These are phyloP conservation scores for Mormyrus lacerda DNA, from an alignment of 2,113 vertebrate species.

Conservation along the genomic window DNA sequence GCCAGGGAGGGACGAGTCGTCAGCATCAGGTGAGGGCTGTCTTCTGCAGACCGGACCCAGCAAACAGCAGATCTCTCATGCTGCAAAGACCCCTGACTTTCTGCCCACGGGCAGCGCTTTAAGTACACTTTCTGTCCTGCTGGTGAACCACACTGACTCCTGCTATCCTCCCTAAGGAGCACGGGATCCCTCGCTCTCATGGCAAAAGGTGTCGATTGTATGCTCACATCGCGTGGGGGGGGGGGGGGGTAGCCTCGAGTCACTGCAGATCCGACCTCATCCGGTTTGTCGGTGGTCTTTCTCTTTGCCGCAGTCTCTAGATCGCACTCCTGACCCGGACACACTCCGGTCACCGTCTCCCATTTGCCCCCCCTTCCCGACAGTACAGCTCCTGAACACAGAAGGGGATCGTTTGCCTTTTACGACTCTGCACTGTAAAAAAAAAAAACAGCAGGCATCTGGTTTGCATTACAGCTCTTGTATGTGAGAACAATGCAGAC, in stretches of 20 bases:
- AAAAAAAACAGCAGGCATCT: not conserved
- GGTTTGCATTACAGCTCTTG: slow-evolving; percentile 11
- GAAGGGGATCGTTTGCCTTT: slow-evolving; percentile 8
- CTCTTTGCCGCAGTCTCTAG: not conserved
- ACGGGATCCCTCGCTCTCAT: not conserved
- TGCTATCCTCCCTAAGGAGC: too few species aligned
- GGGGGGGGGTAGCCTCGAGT: not conserved
- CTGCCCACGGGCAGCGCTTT: not conserved
- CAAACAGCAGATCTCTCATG: not conserved
- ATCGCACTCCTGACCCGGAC: not conserved
- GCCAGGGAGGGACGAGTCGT: not conserved
- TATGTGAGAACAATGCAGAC: slow-evolving; percentile 11
- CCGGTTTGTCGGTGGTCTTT: slow-evolving; percentile 11
- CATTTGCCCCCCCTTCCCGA: not conserved
- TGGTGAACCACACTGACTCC: not conserved
- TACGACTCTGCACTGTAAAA: not conserved
- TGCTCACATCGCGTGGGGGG: not conserved
- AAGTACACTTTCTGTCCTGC: not conserved
- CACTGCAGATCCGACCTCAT: not conserved
- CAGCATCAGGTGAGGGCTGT: not conserved
- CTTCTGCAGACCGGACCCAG: not conserved
- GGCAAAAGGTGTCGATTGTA: not conserved
- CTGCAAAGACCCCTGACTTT: not conserved
- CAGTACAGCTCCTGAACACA: slow-evolving; percentile 9
- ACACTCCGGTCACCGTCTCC: not conserved